A percentile compares a stretch with the other conserved stretches of the same genome.
Conservation (phyloP, 2,797 vertebrate species). For the Mustela erminea region DNA sequence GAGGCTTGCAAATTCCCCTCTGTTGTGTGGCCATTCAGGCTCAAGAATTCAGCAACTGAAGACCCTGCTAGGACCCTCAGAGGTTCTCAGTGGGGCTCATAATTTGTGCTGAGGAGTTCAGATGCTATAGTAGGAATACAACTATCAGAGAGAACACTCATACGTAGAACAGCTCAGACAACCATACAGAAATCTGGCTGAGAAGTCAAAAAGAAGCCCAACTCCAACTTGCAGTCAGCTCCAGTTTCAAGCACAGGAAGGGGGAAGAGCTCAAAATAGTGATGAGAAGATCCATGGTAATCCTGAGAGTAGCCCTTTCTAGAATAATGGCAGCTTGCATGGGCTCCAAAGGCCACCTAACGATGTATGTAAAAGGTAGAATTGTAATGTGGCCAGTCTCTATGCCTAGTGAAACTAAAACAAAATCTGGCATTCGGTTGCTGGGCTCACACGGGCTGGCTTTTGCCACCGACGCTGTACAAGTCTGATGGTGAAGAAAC, state of each 20-base stretch:
- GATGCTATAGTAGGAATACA: background rate
- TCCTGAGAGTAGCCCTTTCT: background rate
- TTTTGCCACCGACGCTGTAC: background rate
- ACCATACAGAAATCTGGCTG: background rate
- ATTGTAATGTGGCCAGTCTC: background rate
- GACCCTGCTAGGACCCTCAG: background rate
- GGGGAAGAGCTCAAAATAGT: background rate
- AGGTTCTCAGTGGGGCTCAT: background rate
- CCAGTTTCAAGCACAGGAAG: background rate
- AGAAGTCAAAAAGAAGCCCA: background rate
- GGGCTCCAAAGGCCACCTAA: background rate
- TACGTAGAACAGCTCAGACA: background rate
- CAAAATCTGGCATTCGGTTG: slow-evolving; percentile 31
- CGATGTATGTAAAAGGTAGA: background rate
- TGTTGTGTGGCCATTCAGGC: background rate
- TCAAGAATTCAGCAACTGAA: background rate
- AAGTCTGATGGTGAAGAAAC: slow-evolving; percentile 42
- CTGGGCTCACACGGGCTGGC: slow-evolving; percentile 42
- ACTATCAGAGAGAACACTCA: background rate
- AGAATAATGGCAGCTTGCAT: background rate
- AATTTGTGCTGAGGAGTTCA: background rate
- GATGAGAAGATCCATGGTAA: rapidly evolving
- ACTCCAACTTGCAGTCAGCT: background rate
- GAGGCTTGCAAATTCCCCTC: background rate
- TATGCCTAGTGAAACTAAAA: slow-evolving; percentile 29